Evolutionary conservation across 2,888 invertebrate genomes (phyloP), one percentile per base, ranked within the genome.

Genomic region (Hirtodrosophila duncani): DNA sequence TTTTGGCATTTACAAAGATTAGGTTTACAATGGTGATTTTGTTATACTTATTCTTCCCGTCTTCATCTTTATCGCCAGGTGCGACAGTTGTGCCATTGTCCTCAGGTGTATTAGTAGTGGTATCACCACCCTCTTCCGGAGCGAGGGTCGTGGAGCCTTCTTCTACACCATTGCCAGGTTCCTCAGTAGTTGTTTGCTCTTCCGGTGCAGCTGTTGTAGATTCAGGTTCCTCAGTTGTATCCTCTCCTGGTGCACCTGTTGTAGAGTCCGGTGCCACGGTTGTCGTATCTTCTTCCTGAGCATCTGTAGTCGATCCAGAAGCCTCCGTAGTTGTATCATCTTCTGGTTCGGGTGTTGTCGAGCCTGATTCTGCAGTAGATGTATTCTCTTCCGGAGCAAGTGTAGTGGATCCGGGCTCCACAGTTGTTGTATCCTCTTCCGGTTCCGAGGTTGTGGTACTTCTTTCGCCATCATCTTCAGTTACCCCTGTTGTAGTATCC

Each of bases 21-120:
- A 80, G 51, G 51, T 72, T 80, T 3, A 74, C 44, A 9, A 80
- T 56, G 41, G 65, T 65, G 42, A 68, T 51, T 30, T 74, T 77
- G 24, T 60, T 52, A 23, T 39, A 29, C 9, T 24, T 20, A 3
- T 29, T 52, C 3, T 36, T 39, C 5, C 7, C 53, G 1, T 49
- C 50, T 3, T 29, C 65, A 6, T 24, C 60, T 4, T 48, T 48
- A 3, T 37, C 48, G 9, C 27, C 39, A 1, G 31, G 14, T 9
- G 9, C 34, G 1, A 8, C 13, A 1, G 46, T 33, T 13, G 48
- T 39, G 21, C 26, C 23, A 10, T 16, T 24, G 1, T 16, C 4
- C 7, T 21, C 34, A 0, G n/a, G 13, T 5, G 3, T n/a, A 5
- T 8, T 18, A 3, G 51, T 21, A 4, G 31, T 38, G n/a, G 37